Evolutionary conservation across 1,140 invertebrate species (phyloP), one percentile per base, ranked within the genome.

Genomic region (Dendrolimus punctatus): DNA sequence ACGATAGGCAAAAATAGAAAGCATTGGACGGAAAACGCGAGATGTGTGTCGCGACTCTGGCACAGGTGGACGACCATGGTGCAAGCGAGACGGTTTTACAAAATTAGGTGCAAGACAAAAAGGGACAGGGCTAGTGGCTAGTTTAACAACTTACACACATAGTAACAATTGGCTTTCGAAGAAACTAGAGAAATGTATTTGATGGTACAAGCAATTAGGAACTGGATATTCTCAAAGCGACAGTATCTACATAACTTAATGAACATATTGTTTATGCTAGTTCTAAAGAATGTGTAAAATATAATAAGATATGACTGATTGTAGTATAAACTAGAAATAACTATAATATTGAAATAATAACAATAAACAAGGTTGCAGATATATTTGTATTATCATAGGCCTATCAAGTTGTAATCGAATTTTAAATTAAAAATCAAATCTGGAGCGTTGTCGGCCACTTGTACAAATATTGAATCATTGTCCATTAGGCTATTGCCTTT

Each of bases 1-100:
- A 64, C 64, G 65, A 76, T 70, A 68, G 61, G 71, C 75, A 62
- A 82, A 80, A 85, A 79, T 85, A 85, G 80, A 85, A 85, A 85
- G 82, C 76, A 83, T 53, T 66, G 70, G 64, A 64, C 71, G 69
- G 73, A 80, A 73, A 68, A 66, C 49, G 55, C 51, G 62, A 75
- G 73, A 82, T 83, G 74, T 83, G 71, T 85, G 80, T 76, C 80
- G 73, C 71, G 64, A 54, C 55, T 56, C 62, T 49, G 64, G 57
- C 64, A 64, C 81, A 82, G 78, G 79, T 82, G 73, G 64, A 76
- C 53, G 60, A 55, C 69, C 62, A 64, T 65, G 71, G 62, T 66
- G 51, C 56, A 66, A 73, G 66, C 72, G 67, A 68, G 72, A 73
- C 53, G 51, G 56, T 55, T 57, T 49, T 58, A 73, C 73, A 66